A percentile compares a stretch with the other conserved stretches of the same genome.
These are phyloP conservation scores for Saccostrea glomerata DNA, from an alignment of 1,140 invertebrate genomes.

Conservation along the genomic window DNA sequence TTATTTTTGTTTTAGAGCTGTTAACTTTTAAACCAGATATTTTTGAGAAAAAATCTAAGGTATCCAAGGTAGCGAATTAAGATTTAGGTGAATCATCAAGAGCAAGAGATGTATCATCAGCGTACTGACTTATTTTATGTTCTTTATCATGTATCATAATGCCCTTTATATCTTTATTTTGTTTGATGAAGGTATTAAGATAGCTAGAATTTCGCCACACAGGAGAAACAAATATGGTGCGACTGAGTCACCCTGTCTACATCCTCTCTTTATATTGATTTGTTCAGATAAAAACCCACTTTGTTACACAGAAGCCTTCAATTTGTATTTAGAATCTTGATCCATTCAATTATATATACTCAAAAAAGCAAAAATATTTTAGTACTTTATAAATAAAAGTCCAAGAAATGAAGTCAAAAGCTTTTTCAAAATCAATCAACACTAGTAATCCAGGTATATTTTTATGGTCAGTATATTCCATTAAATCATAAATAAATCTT, in stretches of 20 bases:
- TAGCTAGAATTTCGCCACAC: background rate
- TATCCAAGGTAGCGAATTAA: background rate
- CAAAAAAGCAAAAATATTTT: no score
- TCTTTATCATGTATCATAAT: slow-evolving; percentile 25
- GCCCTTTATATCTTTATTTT: no score
- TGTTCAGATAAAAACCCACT: background rate
- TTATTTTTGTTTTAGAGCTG: background rate
- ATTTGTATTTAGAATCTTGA: background rate
- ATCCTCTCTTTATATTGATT: background rate
- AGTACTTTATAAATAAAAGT: no score
- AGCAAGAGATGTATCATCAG: no score
- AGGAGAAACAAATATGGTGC: slow-evolving; percentile 18
- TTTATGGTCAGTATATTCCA: background rate
- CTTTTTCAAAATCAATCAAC: no score
- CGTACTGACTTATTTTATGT: background rate
- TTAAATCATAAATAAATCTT: slow-evolving; percentile 6
- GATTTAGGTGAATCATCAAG: background rate
- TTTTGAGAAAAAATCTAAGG: slow-evolving; percentile 21
- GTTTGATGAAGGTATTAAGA: background rate
- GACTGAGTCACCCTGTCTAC: slow-evolving; percentile 1
- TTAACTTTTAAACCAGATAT: background rate
- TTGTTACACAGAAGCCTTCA: background rate
- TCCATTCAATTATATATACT: background rate
- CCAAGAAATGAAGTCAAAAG: no score
- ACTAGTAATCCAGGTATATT: no score